phyloP scores from a whole-genome alignment of 92 coral and sea anemone species.

The Bergia sp. region DNA sequence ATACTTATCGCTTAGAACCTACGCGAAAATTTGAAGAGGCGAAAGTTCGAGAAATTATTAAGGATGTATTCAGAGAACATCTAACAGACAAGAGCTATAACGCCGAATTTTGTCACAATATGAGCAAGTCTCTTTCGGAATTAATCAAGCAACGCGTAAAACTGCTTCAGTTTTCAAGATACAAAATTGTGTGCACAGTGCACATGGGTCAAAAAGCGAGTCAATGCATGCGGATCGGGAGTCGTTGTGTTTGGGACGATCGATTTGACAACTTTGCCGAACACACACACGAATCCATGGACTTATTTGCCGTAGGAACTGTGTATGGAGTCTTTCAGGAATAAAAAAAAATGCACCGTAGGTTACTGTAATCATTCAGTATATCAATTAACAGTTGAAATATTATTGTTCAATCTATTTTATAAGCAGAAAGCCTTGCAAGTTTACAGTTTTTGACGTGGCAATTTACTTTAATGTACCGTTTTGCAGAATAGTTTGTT shows the following conservation, averaged over 20 bases:
- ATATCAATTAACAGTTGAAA: too few relatives aligned
- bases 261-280: slow-evolving; percentile 78
- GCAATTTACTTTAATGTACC: too few relatives aligned
- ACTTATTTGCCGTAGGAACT: slow-evolving; percentile 67
- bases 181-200: slow-evolving; percentile 68
- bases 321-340: slow-evolving; percentile 79
- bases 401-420: too few relatives aligned
- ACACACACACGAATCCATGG: slow-evolving; percentile 52
- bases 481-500: too few relatives aligned
- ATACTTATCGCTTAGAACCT: slow-evolving; percentile 72
- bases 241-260: slow-evolving; percentile 81
- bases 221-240: slow-evolving; percentile 64
- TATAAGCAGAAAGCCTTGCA: too few relatives aligned
- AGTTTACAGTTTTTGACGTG: too few relatives aligned
- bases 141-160: slow-evolving; percentile 67
- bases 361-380: too few relatives aligned
- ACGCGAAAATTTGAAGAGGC: slow-evolving; percentile 57
- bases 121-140: slow-evolving; percentile 64
- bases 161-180: slow-evolving; percentile 66
- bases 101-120: slow-evolving; percentile 50
- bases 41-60: slow-evolving; percentile 66
- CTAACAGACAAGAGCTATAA: slow-evolving; percentile 50
- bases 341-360: slow-evolving; percentile 2
- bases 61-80: slow-evolving; percentile 58
- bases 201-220: slow-evolving; percentile 67